Evolutionary conservation across 2,888 invertebrate genomes (phyloP), one percentile per base, ranked within the genome.

Genomic region (Harpalus rufipes): DNA sequence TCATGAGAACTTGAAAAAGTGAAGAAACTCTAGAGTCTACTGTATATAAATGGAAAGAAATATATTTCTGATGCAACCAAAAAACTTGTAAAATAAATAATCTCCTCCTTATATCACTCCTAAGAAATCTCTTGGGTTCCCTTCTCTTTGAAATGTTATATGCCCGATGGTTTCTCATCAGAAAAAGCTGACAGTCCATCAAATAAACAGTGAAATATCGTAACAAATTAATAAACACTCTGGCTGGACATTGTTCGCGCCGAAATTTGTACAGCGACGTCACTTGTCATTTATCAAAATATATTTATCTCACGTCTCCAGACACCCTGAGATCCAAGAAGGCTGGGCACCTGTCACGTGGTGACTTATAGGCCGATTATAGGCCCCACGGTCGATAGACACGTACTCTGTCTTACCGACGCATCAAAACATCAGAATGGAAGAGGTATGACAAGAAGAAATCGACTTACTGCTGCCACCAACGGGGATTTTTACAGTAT

Each of bases 241-340:
- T 18, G 78, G 7, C 25, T 56, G 41, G 63, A 80, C 58, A 58
- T 78, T 81, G 44, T 81, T 81, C 81, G 65, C 81, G 65, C 81
- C 81, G 72, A 65, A 81, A 81, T 81, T 65, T 81, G 81, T 81
- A 81, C 65, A 81, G 39, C 81, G 14, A 56, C 65, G 56, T 51
- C 81, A 21, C 51, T 68, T 81, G 81, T 81, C 81, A 81, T 81
- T 81, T 81, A 81, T 81, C 81, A 81, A 81, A 44, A 81, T 81
- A 81, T 81, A 81, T 81, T 81, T 81, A 81, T 81, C 81, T 81
- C 81, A 39, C 63, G 63, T 65, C 21, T 12, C 25, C 32, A 25
- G 21, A 21, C 14, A 78, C 58, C 63, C 63, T 63, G 63, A 14
- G 41, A 81, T 63, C 81, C 65, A 39, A 14, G 25, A 14, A 63